A percentile compares a stretch with the other conserved stretches of the same genome.
Evolutionary conservation across 2,888 invertebrate species (phyloP).

Genomic region (Platypus cylindrus): DNA sequence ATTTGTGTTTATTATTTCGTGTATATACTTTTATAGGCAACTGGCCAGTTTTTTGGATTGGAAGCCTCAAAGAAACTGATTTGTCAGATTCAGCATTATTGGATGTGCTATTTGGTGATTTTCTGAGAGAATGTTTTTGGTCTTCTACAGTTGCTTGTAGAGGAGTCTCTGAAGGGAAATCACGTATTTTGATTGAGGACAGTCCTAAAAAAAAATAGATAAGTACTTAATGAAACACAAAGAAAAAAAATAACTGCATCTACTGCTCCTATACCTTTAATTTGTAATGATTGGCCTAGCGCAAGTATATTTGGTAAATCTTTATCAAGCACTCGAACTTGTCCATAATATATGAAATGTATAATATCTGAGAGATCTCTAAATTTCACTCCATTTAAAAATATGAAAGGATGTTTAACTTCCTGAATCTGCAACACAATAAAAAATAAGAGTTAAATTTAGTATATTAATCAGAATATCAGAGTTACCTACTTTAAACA

Average conservation of each 20-base stretch:
- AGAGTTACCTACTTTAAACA: conserved; percentile 13
- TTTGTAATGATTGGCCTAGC: conserved; percentile 36
- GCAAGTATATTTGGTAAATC: conserved; percentile 35
- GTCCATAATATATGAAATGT: conserved; percentile 40
- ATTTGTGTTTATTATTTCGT: too few species aligned
- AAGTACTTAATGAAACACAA: background rate
- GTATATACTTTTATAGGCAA: too few species aligned
- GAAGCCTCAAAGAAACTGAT: too few species aligned
- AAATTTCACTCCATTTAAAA: conserved; percentile 35
- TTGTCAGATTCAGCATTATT: too few species aligned
- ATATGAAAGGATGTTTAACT: conserved; percentile 34
- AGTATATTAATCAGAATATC: background rate
- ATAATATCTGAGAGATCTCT: conserved; percentile 34
- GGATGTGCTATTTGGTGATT: too few species aligned
- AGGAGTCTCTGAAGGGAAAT: conserved; percentile 22
- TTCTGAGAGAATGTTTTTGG: too few species aligned
- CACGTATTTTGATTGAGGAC: conserved; percentile 19
- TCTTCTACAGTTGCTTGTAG: too few species aligned
- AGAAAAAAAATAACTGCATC: background rate
- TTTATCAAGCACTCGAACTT: conserved; percentile 36
- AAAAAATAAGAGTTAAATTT: background rate
- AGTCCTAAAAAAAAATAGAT: conserved; percentile 16
- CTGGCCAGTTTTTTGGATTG: too few species aligned
- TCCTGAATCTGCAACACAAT: conserved; percentile 23
- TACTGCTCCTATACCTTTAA: conserved; percentile 35